Evolutionary conservation across 2,888 invertebrate genomes (phyloP).

Genomic region (Liopterus haemorrhoidalis): DNA sequence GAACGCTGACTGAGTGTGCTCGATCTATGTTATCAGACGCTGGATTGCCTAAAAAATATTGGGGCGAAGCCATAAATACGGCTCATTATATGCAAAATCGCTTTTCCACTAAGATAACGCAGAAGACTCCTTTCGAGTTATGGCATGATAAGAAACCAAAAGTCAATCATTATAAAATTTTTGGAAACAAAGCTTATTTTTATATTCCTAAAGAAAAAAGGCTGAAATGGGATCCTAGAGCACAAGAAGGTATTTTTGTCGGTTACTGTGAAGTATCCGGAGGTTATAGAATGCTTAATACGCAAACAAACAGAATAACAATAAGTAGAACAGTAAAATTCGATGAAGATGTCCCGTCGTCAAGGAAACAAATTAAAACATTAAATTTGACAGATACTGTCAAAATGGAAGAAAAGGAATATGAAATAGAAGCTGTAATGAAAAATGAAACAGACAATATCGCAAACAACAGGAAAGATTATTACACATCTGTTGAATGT

Average conservation of each 20-base stretch:
- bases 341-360: too few species aligned
- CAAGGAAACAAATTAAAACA: too few species aligned
- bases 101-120: conserved; percentile 20
- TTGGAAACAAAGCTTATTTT: conserved; percentile 39
- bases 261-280: conserved; percentile 37
- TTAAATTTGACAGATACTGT: too few species aligned
- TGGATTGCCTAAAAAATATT: conserved; percentile 29
- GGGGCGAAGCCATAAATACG: conserved; percentile 39
- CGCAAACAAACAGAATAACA: too few species aligned
- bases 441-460: too few species aligned
- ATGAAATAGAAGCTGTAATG: too few species aligned
- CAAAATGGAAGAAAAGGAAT: too few species aligned
- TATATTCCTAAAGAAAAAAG: conserved; percentile 39
- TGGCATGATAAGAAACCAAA: conserved; percentile 39
- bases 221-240: conserved; percentile 38
- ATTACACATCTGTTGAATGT: too few species aligned
- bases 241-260: conserved; percentile 35
- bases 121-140: conserved; percentile 37
- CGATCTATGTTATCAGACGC: conserved; percentile 33
- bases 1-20: conserved; percentile 38
- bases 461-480: too few species aligned
- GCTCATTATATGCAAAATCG: conserved; percentile 28
- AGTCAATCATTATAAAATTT: conserved; percentile 37
- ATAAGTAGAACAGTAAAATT: too few species aligned
- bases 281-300: conserved; percentile 27